A percentile compares a stretch with the other conserved stretches of the same genome.
phyloP scores from a whole-genome alignment of 2,888 invertebrate genomes.

The Hypena proboscidalis region DNA sequence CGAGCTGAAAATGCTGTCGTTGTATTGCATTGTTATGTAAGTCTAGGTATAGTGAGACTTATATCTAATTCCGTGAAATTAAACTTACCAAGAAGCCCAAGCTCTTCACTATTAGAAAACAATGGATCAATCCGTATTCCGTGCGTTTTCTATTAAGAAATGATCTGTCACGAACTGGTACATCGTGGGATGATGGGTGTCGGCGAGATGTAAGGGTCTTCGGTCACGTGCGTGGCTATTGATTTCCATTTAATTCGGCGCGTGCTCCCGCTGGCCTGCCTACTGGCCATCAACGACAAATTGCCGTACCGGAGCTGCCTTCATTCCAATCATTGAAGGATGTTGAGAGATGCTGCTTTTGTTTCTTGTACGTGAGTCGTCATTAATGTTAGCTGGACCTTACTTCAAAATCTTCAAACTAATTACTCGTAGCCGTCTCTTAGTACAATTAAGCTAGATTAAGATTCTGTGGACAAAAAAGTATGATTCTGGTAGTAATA shows the following conservation, averaged over 20 bases:
- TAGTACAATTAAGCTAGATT: too few species aligned
- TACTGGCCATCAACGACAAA: slow-evolving; percentile 62
- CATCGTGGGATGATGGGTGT: slow-evolving; percentile 41
- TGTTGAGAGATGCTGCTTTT: slow-evolving; percentile 28
- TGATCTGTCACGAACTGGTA: slow-evolving; percentile 43
- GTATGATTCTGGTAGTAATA: too few species aligned
- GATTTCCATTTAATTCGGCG: slow-evolving; percentile 83
- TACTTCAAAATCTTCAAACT: too few species aligned
- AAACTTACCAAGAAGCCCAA: too few species aligned
- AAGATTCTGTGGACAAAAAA: too few species aligned
- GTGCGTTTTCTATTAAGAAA: slow-evolving; percentile 42
- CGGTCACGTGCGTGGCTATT: slow-evolving; percentile 79
- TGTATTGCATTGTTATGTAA: too few species aligned
- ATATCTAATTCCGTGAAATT: neutral
- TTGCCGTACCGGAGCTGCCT: slow-evolving; percentile 62
- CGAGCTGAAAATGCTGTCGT: too few species aligned
- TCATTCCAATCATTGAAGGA: slow-evolving; percentile 73
- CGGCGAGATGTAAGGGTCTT: slow-evolving; percentile 65
- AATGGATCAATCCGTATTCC: too few species aligned
- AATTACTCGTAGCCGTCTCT: too few species aligned
- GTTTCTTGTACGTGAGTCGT: slow-evolving; percentile 18
- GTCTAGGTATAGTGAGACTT: neutral
- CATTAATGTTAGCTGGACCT: too few species aligned
- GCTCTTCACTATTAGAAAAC: too few species aligned
- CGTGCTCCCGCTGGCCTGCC: slow-evolving; percentile 68